A percentile compares a stretch with the other conserved stretches of the same genome.
phyloP scores from a whole-genome alignment of 2,797 vertebrate species.

The Myoxocephalus aenaeus region DNA sequence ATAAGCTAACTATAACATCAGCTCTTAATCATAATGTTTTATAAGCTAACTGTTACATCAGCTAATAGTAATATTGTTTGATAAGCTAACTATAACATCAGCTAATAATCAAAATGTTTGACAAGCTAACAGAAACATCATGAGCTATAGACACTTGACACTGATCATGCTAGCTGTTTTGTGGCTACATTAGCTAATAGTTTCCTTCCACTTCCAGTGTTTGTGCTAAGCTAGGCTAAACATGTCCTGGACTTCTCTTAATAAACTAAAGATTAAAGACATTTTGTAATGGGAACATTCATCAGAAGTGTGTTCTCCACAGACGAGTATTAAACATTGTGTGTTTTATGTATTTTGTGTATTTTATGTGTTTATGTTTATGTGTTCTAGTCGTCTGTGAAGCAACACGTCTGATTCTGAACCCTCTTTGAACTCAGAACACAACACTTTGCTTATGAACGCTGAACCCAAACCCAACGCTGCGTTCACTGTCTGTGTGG shows the following conservation, averaged over 20 bases:
- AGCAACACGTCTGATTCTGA: conserved; percentile 11
- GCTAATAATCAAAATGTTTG: too few species aligned
- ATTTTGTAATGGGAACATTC: background rate
- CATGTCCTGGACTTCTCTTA: background rate
- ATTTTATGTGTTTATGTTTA: background rate
- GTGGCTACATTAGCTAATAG: background rate
- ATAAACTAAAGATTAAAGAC: background rate
- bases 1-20: too few species aligned
- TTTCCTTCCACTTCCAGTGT: background rate
- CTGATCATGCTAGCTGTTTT: background rate
- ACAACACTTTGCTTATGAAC: conserved; percentile 46
- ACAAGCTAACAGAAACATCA: too few species aligned
- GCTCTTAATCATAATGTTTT: too few species aligned
- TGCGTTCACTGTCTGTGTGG: conserved; percentile 16
- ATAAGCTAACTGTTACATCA: too few species aligned
- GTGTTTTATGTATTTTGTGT: background rate
- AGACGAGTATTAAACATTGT: too few species aligned
- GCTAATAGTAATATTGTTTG: too few species aligned
- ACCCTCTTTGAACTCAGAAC: conserved; percentile 48
- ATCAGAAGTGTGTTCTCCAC: background rate
- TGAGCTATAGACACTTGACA: too few species aligned
- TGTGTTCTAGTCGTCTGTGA: too few species aligned
- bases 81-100: background rate
- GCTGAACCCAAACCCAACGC: too few species aligned
- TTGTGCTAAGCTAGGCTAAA: conserved; percentile 10